phyloP scores from a whole-genome alignment of 1,140 invertebrate genomes.

The Melitaea cinxia region DNA sequence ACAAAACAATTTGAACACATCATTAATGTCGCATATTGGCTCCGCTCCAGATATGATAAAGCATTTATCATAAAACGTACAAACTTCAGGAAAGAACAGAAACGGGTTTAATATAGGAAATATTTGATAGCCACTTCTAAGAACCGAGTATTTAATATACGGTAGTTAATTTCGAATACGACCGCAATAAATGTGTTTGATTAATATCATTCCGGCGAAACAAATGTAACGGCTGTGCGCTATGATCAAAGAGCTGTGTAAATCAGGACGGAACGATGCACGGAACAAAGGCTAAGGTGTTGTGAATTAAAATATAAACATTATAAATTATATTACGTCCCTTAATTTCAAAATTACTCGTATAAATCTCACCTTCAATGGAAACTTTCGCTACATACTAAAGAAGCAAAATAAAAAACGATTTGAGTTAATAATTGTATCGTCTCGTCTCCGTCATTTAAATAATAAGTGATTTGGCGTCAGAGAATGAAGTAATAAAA shows the following conservation, averaged over 20 bases:
- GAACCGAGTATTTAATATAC: slow-evolving; percentile 70
- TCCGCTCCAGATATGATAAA: slow-evolving; percentile 59
- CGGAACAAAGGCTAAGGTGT: slow-evolving; percentile 53
- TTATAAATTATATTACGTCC: slow-evolving; percentile 27
- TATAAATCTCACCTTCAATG: slow-evolving; percentile 24
- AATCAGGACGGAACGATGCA: slow-evolving; percentile 66
- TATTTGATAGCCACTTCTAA: slow-evolving; percentile 78
- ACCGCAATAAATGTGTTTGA: slow-evolving; percentile 76
- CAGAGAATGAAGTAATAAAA: too few species aligned
- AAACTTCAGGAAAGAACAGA: slow-evolving; percentile 58
- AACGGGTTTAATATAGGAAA: slow-evolving; percentile 72
- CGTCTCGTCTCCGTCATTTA: background rate
- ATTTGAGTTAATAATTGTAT: background rate
- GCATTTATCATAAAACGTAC: slow-evolving; percentile 56
- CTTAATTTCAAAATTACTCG: slow-evolving; percentile 20
- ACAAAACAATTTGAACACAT: slow-evolving; percentile 25
- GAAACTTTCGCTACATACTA: slow-evolving; percentile 15
- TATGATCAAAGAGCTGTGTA: slow-evolving; percentile 69
- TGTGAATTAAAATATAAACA: slow-evolving; percentile 49
- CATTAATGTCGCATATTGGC: slow-evolving; percentile 57
- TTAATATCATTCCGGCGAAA: slow-evolving; percentile 72
- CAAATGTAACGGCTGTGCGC: slow-evolving; percentile 64
- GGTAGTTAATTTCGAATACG: slow-evolving; percentile 69
- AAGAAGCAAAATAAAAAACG: background rate
- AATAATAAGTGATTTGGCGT: background rate